Evolutionary conservation across 2,113 vertebrate species (phyloP).

Genomic region (Chionis minor): DNA sequence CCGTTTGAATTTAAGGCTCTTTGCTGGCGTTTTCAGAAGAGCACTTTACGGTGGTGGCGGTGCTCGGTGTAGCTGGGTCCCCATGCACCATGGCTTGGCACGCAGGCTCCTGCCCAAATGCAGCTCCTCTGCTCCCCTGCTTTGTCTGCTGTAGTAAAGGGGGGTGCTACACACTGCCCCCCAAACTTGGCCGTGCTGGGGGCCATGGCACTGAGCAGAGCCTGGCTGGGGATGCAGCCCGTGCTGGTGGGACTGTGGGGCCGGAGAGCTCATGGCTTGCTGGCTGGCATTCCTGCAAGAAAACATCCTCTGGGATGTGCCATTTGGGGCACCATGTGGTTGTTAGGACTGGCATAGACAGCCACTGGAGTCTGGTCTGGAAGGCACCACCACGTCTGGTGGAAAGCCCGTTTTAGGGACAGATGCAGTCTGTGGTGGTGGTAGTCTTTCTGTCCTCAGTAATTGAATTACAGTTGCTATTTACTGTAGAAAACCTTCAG

Average conservation of each 20-base stretch:
- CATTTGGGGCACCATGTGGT: neutral
- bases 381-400: neutral
- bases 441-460: neutral
- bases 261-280: fast-evolving
- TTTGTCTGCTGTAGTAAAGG: neutral
- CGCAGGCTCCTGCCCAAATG: neutral
- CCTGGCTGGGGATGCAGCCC: too few relatives aligned
- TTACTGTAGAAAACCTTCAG: neutral
- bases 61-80: neutral
- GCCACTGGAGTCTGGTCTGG: neutral
- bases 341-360: neutral
- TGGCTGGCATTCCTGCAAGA: neutral
- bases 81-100: fast-evolving
- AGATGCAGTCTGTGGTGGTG: neutral
- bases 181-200: neutral
- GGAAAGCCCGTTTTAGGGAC: neutral
- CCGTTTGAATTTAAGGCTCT: neutral
- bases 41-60: fast-evolving
- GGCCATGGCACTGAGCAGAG: neutral
- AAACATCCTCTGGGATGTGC: neutral
- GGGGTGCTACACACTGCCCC: neutral
- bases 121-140: neutral
- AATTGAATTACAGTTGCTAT: neutral
- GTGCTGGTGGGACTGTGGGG: neutral
- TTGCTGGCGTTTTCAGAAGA: neutral